Evolutionary conservation across 2,888 invertebrate species (phyloP), one percentile per base, ranked within the genome.

Genomic region (Apoda limacodes): DNA sequence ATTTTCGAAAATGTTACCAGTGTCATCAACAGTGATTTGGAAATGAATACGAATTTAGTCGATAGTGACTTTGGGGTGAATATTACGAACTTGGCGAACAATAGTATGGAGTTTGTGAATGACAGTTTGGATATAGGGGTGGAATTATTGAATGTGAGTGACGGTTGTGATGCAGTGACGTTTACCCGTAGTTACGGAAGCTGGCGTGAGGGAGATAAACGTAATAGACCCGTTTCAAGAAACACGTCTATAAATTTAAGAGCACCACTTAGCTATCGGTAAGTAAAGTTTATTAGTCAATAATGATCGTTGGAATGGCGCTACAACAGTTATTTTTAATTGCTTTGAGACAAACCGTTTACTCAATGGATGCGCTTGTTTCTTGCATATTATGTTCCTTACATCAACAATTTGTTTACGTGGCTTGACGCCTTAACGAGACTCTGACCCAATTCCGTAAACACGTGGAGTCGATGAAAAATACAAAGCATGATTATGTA

Each of bases 251-350:
- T 69, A 2, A 83, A 82, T 50, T 56, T 84, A 40, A 59, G 83
- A 41, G 65, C 74, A 23, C 76, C 82, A 9, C 47, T 83, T 15
- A 83, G 76, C 48, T 80, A 82, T 44, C 62, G 83, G 84, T 84
- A 46, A 76, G 82, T 60, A 40, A 22, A 27, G 22, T 12, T 5
- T 28, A 19, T 15, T 22, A 14, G 17, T 20, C 20, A 19, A 19
- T 35, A 25, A 32, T 38, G 12, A 13, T 12, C 5, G 13, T 9
- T 3, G 23, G 21, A 28, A n/a, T n/a, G n/a, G n/a, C n/a, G n/a
- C n/a, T n/a, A n/a, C n/a, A n/a, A n/a, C n/a, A n/a, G n/a, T n/a
- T n/a, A n/a, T n/a, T n/a, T n/a, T n/a, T n/a, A n/a, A n/a, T n/a
- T n/a, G n/a, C n/a, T n/a, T n/a, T n/a, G n/a, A n/a, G n/a, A n/a